Conservation (phyloP, 30 jellyfish, hydroid and myxozoan species). For the Pelagia noctiluca region DNA sequence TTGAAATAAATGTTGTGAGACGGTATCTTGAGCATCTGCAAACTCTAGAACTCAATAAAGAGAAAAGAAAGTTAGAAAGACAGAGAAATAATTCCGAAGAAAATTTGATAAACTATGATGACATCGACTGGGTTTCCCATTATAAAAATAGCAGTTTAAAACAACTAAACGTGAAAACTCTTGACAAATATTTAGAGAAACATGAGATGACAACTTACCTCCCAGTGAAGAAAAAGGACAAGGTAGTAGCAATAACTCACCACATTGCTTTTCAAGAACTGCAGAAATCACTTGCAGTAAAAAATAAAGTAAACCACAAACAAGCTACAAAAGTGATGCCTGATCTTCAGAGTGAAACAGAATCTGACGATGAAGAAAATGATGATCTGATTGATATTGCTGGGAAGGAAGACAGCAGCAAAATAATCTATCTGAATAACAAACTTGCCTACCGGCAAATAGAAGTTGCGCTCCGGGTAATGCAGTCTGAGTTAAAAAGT, state of each 20-base stretch:
- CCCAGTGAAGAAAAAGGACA: constrained; percentile 5
- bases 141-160: not conserved
- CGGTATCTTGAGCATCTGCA: constrained; percentile 19
- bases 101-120: constrained; percentile 14
- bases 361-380: constrained; percentile 6
- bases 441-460: no score
- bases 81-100: not conserved
- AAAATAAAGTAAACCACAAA: no score
- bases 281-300: not conserved
- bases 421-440: no score
- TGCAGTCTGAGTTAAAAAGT: no score
- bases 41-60: not conserved
- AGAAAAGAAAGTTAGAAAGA: not conserved
- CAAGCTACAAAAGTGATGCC: not conserved
- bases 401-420: no score
- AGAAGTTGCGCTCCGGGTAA: no score
- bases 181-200: constrained; percentile 31
- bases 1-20: not conserved
- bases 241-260: not conserved
- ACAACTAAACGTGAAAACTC: constrained; percentile 14
- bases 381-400: not conserved
- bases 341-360: constrained; percentile 12
- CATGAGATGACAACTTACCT: not conserved
- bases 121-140: constrained; percentile 26
- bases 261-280: not conserved